A percentile compares a stretch with the other conserved stretches of the same genome.
phyloP scores from a whole-genome alignment of 2,888 invertebrate genomes.

The Nasonovia ribisnigri region DNA sequence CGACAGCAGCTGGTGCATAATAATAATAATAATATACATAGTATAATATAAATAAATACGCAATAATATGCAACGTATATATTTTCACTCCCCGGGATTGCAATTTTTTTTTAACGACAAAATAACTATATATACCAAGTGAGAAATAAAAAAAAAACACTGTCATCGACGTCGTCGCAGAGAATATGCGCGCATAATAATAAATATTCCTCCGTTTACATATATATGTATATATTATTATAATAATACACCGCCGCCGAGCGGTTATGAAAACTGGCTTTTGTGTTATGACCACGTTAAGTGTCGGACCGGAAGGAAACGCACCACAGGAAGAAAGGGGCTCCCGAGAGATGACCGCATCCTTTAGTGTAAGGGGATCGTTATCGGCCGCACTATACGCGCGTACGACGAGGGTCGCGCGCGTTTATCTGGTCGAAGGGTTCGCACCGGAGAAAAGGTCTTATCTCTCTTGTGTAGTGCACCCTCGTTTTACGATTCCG shows the following conservation, averaged over 20 bases:
- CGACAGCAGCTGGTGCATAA: not conserved
- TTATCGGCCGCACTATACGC: conserved; percentile 40
- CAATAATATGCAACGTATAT: not conserved
- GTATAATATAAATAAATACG: not conserved
- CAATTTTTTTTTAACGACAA: not conserved
- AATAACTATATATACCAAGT: not conserved
- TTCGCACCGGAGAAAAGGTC: conserved; percentile 50
- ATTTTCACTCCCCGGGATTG: conserved; percentile 27
- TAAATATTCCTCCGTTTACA: not conserved
- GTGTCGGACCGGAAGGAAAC: conserved; percentile 64
- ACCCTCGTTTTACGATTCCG: conserved; percentile 54
- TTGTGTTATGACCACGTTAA: conserved; percentile 56
- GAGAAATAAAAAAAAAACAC: not conserved
- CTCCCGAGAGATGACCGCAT: conserved; percentile 61
- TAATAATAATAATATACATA: not conserved
- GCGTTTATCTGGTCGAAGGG: conserved; percentile 62
- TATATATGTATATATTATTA: conserved; percentile 19
- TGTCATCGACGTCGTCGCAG: not conserved
- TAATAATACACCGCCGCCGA: not conserved
- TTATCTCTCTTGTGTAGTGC: conserved; percentile 48
- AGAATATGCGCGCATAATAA: not conserved
- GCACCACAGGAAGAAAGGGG: conserved; percentile 21
- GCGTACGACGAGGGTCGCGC: conserved; percentile 45
- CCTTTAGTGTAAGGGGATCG: conserved; percentile 51
- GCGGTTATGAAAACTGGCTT: conserved; percentile 28